Conservation (phyloP, 2,113 vertebrate genomes). For the Dasyurus viverrinus region DNA sequence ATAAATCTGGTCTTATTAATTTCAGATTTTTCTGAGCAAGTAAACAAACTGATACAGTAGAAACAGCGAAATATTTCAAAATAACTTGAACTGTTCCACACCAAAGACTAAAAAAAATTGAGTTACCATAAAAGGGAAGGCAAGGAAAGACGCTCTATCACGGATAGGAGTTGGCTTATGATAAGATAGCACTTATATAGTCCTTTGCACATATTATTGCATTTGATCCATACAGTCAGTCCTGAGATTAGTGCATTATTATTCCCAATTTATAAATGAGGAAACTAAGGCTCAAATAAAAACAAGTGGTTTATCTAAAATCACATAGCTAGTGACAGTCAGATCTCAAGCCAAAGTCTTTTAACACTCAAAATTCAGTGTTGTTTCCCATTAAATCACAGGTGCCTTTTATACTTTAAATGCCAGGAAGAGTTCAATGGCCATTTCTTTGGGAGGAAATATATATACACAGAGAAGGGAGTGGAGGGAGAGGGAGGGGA, state of each 20-base stretch:
- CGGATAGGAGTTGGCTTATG: neutral
- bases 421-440: neutral
- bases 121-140: neutral
- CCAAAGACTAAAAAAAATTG: neutral
- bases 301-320: neutral
- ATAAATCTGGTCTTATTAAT: neutral
- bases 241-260: neutral
- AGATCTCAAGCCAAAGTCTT: neutral
- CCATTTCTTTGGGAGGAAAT: neutral
- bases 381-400: neutral
- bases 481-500: too few species aligned
- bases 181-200: neutral
- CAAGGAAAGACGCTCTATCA: neutral
- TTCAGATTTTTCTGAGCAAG: neutral
- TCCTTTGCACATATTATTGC: neutral
- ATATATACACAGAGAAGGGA: too few species aligned
- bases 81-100: neutral
- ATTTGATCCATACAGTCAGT: neutral
- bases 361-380: neutral
- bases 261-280: neutral
- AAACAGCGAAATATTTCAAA: neutral
- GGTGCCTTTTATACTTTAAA: neutral
- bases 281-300: neutral
- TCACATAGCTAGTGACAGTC: neutral
- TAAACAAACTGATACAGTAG: neutral